A percentile compares a stretch with the other conserved stretches of the same genome.
phyloP scores from a whole-genome alignment of 1,140 invertebrate species.

The Pseudachorutes palmiensis region DNA sequence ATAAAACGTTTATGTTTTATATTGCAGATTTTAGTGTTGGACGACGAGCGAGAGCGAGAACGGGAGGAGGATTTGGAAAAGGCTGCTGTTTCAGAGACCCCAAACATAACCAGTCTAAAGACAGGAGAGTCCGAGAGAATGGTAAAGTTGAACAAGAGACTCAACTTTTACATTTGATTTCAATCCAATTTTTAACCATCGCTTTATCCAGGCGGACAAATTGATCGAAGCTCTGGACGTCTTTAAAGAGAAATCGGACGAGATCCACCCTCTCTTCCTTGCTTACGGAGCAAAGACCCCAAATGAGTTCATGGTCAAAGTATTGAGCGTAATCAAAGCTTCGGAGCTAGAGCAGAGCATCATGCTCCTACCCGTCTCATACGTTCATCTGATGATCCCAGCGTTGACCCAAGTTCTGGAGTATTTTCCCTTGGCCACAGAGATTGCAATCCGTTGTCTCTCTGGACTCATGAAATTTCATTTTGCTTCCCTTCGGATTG shows the following conservation, averaged over 20 bases:
- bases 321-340: constrained; percentile 61
- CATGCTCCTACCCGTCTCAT: constrained; percentile 38
- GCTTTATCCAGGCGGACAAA: constrained; percentile 62
- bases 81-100: constrained; percentile 59
- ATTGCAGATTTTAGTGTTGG: constrained; percentile 63
- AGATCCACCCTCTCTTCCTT: constrained; percentile 61
- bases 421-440: constrained; percentile 30
- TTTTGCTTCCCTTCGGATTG: constrained; percentile 20
- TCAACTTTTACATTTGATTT: constrained; percentile 4
- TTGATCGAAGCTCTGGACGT: constrained; percentile 80
- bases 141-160: constrained; percentile 50
- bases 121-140: constrained; percentile 84
- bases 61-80: constrained; percentile 62
- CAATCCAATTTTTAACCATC: constrained; percentile 19
- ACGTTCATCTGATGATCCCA: constrained; percentile 42
- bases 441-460: constrained; percentile 28
- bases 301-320: constrained; percentile 72
- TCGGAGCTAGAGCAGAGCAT: constrained; percentile 34
- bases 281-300: constrained; percentile 62
- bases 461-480: constrained; percentile 33
- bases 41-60: constrained; percentile 82
- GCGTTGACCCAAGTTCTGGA: constrained; percentile 21
- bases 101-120: constrained; percentile 62
- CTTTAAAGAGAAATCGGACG: constrained; percentile 58
- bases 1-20: not conserved